These are phyloP conservation scores for Nothoprocta perdicaria DNA, from an alignment of 2,113 vertebrate genomes.

Conservation along the genomic window DNA sequence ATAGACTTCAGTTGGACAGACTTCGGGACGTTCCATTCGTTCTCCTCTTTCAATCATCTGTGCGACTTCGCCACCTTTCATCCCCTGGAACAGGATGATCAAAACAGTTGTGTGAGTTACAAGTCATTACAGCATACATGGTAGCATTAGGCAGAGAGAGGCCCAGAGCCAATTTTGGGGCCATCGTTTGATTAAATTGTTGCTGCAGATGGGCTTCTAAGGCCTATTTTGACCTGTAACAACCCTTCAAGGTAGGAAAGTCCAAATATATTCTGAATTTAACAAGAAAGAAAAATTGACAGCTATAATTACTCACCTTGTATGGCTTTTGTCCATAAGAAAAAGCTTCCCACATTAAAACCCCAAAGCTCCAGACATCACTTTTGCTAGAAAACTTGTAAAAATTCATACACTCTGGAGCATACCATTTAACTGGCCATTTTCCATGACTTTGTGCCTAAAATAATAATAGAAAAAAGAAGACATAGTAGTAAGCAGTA, in stretches of 20 bases:
- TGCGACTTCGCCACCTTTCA: constrained; percentile 94
- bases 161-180: not conserved
- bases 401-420: constrained; percentile 96
- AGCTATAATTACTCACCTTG: constrained; percentile 78
- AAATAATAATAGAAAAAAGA: not conserved
- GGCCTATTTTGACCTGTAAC: not conserved
- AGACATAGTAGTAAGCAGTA: not conserved
- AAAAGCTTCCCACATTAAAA: constrained; percentile 97
- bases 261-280: constrained; percentile 10
- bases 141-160: not conserved
- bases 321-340: constrained; percentile 95
- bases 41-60: constrained; percentile 92
- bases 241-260: not conserved
- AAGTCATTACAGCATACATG: not conserved
- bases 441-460: constrained; percentile 93
- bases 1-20: constrained; percentile 89
- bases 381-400: constrained; percentile 96
- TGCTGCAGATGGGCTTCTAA: not conserved
- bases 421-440: constrained; percentile 98
- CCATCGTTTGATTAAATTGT: not conserved
- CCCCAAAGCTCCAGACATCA: constrained; percentile 98
- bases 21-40: constrained; percentile 85
- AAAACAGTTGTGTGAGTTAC: not conserved
- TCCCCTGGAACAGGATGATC: constrained; percentile 80
- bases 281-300: not conserved